Evolutionary conservation across 1,140 invertebrate species (phyloP), one percentile per base, ranked within the genome.

Genomic region (Heliconius eleuchia): DNA sequence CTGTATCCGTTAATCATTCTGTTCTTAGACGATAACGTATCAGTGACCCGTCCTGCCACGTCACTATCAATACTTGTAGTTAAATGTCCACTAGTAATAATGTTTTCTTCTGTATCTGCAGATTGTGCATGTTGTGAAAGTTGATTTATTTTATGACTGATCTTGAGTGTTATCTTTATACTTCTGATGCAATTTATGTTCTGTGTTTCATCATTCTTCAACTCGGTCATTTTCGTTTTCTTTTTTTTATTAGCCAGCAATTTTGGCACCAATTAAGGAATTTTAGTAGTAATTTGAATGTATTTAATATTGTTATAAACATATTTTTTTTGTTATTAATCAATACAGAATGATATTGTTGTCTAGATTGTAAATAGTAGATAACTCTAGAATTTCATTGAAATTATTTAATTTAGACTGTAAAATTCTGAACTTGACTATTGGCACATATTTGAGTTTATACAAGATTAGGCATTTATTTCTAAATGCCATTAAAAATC

Each of bases 91-190:
- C 9, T 72, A 60, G 57, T 57, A 50, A 72, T 71, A 74, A 37
- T 79, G 73, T 79, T 79, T 79, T 55, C 78, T 75, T 74, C 46
- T 42, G 55, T 79, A 74, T 79, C n/a, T 7, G n/a, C 55, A 57
- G 55, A 57, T 57, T 57, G 60, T 30, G 60, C 27, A 66, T 66
- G 11, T 66, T 66, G 60, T 66, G 60, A 66, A 66, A 66, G 60
- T 66, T 66, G 23, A 30, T 30, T 66, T 66, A 30, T 66, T 66
- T 66, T 30, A 66, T 30, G 60, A 16, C 60, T 30, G 23, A 66
- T 66, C 60, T 66, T 66, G 27, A 30, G 11, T 66, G 60, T 27
- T 66, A 66, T 66, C 60, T 66, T 66, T 66, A 6, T 66, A 30
- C 9, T 27, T 30, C 60, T 66, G 60, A 66, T 30, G 16, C 60